These are phyloP conservation scores for Gymnarchus niloticus DNA, from an alignment of 2,113 vertebrate species.

Conservation along the genomic window DNA sequence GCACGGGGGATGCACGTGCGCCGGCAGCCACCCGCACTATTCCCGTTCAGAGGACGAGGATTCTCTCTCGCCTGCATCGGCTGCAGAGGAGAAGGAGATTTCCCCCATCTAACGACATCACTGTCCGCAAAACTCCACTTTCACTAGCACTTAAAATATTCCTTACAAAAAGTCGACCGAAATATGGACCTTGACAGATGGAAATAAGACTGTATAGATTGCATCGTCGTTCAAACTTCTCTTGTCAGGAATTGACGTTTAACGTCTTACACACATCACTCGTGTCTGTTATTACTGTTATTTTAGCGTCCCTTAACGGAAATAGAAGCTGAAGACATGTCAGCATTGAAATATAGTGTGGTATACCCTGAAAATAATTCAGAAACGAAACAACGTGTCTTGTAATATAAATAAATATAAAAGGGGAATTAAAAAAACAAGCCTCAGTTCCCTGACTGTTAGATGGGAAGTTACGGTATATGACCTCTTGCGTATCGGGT, in stretches of 20 bases:
- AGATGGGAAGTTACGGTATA: neutral
- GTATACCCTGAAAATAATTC: too few species aligned
- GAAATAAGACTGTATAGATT: neutral
- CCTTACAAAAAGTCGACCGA: neutral
- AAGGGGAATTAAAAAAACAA: neutral
- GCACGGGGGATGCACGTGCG: conserved; percentile 83
- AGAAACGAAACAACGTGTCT: too few species aligned
- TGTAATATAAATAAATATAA: neutral
- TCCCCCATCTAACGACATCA: conserved; percentile 65
- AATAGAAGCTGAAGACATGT: neutral
- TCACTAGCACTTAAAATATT: conserved; percentile 43
- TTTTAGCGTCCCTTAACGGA: neutral
- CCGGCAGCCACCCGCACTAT: conserved; percentile 74
- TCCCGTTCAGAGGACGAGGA: conserved; percentile 90
- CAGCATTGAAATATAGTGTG: too few species aligned
- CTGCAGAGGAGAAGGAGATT: conserved; percentile 83
- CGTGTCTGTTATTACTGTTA: conserved; percentile 8
- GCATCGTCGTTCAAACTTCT: neutral
- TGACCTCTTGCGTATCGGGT: neutral
- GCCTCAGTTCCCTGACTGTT: neutral
- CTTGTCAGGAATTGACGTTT: too few species aligned
- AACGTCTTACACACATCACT: neutral
- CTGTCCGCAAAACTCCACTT: conserved; percentile 15
- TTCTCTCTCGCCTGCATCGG: conserved; percentile 84
- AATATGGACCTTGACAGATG: neutral